Conservation (phyloP, 2,113 vertebrate species). For the Esox niger region DNA sequence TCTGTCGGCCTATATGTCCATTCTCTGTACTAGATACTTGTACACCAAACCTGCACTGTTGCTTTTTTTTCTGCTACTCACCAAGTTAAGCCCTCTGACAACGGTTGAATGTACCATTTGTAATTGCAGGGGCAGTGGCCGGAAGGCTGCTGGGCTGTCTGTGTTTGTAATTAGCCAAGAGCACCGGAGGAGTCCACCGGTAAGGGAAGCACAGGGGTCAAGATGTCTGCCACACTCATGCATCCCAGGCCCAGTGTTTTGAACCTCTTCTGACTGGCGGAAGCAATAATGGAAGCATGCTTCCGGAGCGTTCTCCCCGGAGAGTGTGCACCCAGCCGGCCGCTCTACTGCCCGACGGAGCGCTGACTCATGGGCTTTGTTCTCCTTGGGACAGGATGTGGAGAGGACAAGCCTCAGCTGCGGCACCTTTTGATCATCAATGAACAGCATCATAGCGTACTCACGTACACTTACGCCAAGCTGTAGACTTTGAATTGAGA, state of each 20-base stretch:
- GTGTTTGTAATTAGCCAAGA: slow-evolving; percentile 56
- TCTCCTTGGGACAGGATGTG: background rate
- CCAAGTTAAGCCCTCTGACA: background rate
- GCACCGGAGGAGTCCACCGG: slow-evolving; percentile 48
- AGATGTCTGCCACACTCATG: slow-evolving; percentile 1
- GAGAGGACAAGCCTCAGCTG: background rate
- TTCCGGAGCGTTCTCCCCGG: slow-evolving; percentile 58
- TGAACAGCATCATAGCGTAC: too few relatives aligned
- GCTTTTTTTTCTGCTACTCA: background rate
- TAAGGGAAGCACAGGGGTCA: slow-evolving; percentile 53
- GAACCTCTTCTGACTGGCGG: slow-evolving; percentile 53
- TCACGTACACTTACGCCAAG: too few relatives aligned
- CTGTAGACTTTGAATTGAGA: too few relatives aligned
- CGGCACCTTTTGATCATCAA: too few relatives aligned
- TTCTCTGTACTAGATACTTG: background rate
- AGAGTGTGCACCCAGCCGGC: slow-evolving; percentile 26
- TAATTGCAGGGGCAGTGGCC: slow-evolving; percentile 35
- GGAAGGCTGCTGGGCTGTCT: slow-evolving; percentile 50
- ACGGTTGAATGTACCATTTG: too few relatives aligned
- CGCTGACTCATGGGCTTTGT: background rate
- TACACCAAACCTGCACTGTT: background rate
- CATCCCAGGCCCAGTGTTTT: slow-evolving; percentile 42
- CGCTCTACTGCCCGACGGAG: slow-evolving; percentile 29
- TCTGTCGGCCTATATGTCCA: background rate
- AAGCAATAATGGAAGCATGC: slow-evolving; percentile 65